Percentiles rank a stretch among this genome's conserved stretches.
Conservation (phyloP, 2,888 invertebrate genomes). For the Trichogramma evanescens region DNA sequence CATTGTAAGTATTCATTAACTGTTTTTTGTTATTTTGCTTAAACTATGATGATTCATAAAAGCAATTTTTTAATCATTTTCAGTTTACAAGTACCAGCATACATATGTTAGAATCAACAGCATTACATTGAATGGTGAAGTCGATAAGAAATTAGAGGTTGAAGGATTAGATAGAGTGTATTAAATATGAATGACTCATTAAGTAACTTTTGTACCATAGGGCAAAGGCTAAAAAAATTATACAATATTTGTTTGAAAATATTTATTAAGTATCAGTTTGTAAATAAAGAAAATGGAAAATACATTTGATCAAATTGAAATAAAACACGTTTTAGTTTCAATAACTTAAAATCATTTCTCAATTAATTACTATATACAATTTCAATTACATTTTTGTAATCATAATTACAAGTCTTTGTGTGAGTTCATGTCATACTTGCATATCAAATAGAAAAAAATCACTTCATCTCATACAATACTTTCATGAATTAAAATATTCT, state of each 20-base stretch:
- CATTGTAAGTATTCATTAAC: conserved; percentile 53
- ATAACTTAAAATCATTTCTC: too few relatives aligned
- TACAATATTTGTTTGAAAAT: conserved; percentile 10
- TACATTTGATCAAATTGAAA: too few relatives aligned
- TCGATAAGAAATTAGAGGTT: conserved; percentile 50
- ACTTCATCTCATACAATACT: too few relatives aligned
- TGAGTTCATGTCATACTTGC: too few relatives aligned
- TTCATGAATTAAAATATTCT: too few relatives aligned
- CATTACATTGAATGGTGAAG: conserved; percentile 55
- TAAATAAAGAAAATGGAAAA: conserved; percentile 18
- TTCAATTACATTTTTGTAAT: too few relatives aligned
- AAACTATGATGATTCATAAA: neutral
- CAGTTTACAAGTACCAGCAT: conserved; percentile 59
- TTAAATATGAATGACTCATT: conserved; percentile 22
- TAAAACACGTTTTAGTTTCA: too few relatives aligned
- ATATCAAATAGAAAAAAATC: too few relatives aligned
- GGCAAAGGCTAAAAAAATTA: too few relatives aligned
- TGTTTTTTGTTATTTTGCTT: conserved; percentile 3
- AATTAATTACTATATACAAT: too few relatives aligned
- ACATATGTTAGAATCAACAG: conserved; percentile 73
- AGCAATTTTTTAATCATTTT: conserved; percentile 22
- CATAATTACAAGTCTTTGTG: too few relatives aligned
- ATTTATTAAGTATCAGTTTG: conserved; percentile 20
- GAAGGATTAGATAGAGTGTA: conserved; percentile 45
- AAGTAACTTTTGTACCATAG: too few relatives aligned